These are phyloP conservation scores for Polyommatus iphigenia DNA, from an alignment of 2,888 invertebrate genomes.

Conservation along the genomic window DNA sequence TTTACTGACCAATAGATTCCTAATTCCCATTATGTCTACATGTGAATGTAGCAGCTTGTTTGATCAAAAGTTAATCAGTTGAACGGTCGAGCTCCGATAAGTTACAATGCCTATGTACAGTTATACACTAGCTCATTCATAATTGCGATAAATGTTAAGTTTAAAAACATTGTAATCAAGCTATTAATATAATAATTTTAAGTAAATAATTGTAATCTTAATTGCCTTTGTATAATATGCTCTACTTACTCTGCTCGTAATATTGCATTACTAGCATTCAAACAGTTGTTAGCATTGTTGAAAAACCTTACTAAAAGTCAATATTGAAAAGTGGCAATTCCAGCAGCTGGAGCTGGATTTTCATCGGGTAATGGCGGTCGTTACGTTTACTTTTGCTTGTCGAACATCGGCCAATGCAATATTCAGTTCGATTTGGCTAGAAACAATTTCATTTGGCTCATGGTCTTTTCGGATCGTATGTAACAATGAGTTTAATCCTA, in stretches of 20 bases:
- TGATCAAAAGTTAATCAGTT: slow-evolving; percentile 17
- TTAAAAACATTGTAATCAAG: no score
- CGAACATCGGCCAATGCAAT: slow-evolving; percentile 44
- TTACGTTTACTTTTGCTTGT: slow-evolving; percentile 39
- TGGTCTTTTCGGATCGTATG: slow-evolving; percentile 69
- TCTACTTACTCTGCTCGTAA: background rate
- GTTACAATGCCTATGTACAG: background rate
- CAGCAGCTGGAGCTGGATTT: slow-evolving; percentile 25
- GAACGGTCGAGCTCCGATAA: background rate
- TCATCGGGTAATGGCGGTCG: slow-evolving; percentile 32
- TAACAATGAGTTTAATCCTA: slow-evolving; percentile 78
- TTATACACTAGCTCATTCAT: background rate
- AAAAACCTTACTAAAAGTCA: slow-evolving; percentile 12
- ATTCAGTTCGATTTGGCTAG: slow-evolving; percentile 56
- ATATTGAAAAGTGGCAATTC: slow-evolving; percentile 24
- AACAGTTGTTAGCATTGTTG: background rate
- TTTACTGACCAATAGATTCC: slow-evolving; percentile 4
- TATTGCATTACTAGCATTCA: background rate
- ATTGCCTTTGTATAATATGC: background rate
- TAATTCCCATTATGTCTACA: slow-evolving; percentile 10
- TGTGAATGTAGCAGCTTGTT: slow-evolving; percentile 11
- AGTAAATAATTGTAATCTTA: no score
- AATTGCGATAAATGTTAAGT: no score
- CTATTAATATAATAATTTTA: no score
- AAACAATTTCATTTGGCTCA: slow-evolving; percentile 69